Base-by-base conservation (phyloP, 2,797 vertebrate species). In the Mormyrops attenuatus region DNA sequence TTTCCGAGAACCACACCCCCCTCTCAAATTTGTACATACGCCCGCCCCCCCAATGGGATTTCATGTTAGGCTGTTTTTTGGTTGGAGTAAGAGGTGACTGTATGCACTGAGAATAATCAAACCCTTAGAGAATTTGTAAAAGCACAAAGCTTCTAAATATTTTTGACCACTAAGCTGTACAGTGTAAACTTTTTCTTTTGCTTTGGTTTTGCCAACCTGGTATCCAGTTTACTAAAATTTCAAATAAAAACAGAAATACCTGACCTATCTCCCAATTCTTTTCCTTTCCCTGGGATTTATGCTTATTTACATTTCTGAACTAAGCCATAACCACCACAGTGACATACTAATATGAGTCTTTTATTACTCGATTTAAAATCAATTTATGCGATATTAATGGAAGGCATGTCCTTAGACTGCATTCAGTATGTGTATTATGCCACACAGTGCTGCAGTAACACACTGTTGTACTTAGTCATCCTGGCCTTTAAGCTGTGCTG, bases 1-100 rank as follows among this genome's bases (percentile, higher is more conserved):
- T 94, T 88, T 89, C 85, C 8, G 55, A 91, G 90, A 89, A 89
- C 2, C 17, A 2, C 15, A 92, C 85, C 87, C 52, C 85, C 77
- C 41, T 44, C 60, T 63, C 41, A 34, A 88, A 88, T 60, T 77
- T 88, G 88, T 85, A 90, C 80, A 90, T 85, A 88, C 26, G 17
- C 52, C n/a, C 80, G 44, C 30, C 17, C 66, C 13, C 66, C 66
- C 66, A 47, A 84, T 84, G 84, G 89, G 90, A 57, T 88, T 89
- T 89, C 57, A 91, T 90, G 85, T 69, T 80, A 90, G 89, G 60
- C 88, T 89, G 89, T 15, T 63, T 86, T 26, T 85, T 52, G 41
- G n/a, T 50, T 84, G n/a, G 52, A 53, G 55, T 55, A 47, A 49
- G 41, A 85, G 47, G 57, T 89, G 60, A 20, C 44, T 7, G 20